Evolutionary conservation across 2,888 invertebrate genomes (phyloP).

Genomic region (Rosalia funebris): DNA sequence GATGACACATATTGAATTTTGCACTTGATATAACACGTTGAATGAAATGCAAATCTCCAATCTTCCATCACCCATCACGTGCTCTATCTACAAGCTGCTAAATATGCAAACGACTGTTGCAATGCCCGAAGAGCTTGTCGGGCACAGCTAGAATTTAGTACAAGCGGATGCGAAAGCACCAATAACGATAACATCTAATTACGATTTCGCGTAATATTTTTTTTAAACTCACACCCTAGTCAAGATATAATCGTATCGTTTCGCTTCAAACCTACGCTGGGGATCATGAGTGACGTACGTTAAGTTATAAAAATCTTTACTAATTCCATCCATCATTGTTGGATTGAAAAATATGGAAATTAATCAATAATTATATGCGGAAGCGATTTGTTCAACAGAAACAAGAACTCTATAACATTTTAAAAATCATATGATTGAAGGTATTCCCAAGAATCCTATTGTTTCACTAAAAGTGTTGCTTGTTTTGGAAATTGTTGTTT

Average conservation of each 20-base stretch:
- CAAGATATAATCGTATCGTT: neutral
- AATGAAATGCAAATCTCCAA: neutral
- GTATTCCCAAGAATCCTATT: no score
- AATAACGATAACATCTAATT: slow-evolving; percentile 8
- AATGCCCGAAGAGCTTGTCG: neutral
- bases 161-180: slow-evolving; percentile 2
- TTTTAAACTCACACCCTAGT: neutral
- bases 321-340: no score
- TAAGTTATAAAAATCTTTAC: no score
- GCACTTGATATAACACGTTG: neutral
- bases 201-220: slow-evolving; percentile 4
- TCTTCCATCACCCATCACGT: slow-evolving; percentile 1
- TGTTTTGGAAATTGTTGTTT: no score
- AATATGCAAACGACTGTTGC: slow-evolving; percentile 5
- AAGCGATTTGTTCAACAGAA: no score
- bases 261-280: no score
- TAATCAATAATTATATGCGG: no score
- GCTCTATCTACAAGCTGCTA: neutral
- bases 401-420: no score
- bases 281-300: no score
- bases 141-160: neutral
- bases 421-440: no score
- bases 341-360: no score
- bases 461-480: no score
- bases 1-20: neutral